Percentiles rank a stretch among this genome's conserved stretches.
Conservation (phyloP, 2,797 vertebrate genomes). For the Melanotaenia trifasciata region DNA sequence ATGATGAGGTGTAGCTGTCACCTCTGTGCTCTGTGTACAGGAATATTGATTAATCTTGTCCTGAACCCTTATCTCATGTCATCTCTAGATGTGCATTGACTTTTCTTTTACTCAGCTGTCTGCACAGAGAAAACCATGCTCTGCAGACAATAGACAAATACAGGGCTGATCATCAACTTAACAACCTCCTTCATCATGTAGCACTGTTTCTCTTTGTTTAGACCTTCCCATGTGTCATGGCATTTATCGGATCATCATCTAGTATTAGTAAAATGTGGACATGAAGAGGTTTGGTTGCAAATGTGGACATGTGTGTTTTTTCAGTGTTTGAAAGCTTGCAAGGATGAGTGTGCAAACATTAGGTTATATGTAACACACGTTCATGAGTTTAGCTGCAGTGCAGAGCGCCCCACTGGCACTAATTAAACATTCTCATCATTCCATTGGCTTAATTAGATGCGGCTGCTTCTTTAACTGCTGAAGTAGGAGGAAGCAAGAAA, state of each 20-base stretch:
- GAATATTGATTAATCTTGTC: slow-evolving; percentile 50
- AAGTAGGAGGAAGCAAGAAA: slow-evolving; percentile 27
- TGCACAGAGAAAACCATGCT: slow-evolving; percentile 22
- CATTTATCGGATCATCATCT: slow-evolving; percentile 4
- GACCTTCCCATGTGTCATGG: slow-evolving; percentile 10
- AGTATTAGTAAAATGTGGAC: not conserved
- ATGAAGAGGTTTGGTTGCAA: not conserved
- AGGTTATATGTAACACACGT: slow-evolving; percentile 6
- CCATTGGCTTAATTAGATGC: slow-evolving; percentile 71
- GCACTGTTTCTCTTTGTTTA: slow-evolving; percentile 3
- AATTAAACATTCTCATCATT: slow-evolving; percentile 73
- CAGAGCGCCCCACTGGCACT: slow-evolving; percentile 58
- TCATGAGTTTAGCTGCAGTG: slow-evolving; percentile 58
- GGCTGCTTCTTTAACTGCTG: slow-evolving; percentile 56
- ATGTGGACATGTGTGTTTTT: not conserved
- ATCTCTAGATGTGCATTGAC: slow-evolving; percentile 57
- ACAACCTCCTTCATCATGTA: not conserved
- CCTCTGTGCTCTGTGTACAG: slow-evolving; percentile 51
- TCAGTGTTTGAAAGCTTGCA: not conserved
- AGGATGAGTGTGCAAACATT: slow-evolving; percentile 13
- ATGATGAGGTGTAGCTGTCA: slow-evolving; percentile 20
- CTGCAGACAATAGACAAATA: slow-evolving; percentile 26
- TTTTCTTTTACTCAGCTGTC: slow-evolving; percentile 40
- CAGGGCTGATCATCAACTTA: slow-evolving; percentile 15
- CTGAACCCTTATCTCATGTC: slow-evolving; percentile 42